Conservation (phyloP, 2,888 invertebrate species). For the Callyntrura guangdongensis region DNA sequence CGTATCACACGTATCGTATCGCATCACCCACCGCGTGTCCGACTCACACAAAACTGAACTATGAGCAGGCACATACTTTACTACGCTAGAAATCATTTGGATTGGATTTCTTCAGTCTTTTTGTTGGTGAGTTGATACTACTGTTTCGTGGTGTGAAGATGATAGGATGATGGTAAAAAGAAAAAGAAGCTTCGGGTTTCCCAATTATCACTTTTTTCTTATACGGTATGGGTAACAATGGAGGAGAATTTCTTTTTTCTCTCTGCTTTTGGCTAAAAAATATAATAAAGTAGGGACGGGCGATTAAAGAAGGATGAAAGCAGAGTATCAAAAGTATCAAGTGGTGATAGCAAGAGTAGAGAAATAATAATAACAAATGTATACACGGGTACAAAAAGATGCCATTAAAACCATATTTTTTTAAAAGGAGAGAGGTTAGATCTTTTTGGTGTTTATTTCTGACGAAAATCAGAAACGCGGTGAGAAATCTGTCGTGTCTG, state of each 20-base stretch:
- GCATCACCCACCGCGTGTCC: slow-evolving; percentile 53
- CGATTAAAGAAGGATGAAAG: slow-evolving; percentile 5
- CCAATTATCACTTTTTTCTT: slow-evolving; percentile 76
- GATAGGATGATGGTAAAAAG: too few relatives aligned
- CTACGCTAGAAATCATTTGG: slow-evolving; percentile 37
- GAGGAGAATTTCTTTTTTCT: slow-evolving; percentile 31
- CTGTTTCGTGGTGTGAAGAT: slow-evolving; percentile 48
- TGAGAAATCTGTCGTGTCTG: too few relatives aligned
- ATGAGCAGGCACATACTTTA: neutral
- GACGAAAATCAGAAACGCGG: neutral
- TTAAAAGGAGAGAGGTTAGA: too few relatives aligned
- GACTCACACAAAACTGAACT: neutral
- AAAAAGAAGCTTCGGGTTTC: slow-evolving; percentile 74
- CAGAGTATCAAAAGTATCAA: neutral
- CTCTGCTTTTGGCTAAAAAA: slow-evolving; percentile 44
- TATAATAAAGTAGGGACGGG: slow-evolving; percentile 5
- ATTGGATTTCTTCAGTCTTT: slow-evolving; percentile 22
- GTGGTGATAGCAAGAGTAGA: neutral
- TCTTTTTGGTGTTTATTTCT: too few relatives aligned
- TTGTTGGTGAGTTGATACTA: neutral
- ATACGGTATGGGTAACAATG: slow-evolving; percentile 66
- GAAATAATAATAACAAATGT: too few relatives aligned
- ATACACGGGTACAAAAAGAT: neutral
- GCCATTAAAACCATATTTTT: too few relatives aligned
- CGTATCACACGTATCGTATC: slow-evolving; percentile 57